These are phyloP conservation scores for Acutogordius australiensis DNA, from an alignment of 2,888 invertebrate species.

Conservation along the genomic window DNA sequence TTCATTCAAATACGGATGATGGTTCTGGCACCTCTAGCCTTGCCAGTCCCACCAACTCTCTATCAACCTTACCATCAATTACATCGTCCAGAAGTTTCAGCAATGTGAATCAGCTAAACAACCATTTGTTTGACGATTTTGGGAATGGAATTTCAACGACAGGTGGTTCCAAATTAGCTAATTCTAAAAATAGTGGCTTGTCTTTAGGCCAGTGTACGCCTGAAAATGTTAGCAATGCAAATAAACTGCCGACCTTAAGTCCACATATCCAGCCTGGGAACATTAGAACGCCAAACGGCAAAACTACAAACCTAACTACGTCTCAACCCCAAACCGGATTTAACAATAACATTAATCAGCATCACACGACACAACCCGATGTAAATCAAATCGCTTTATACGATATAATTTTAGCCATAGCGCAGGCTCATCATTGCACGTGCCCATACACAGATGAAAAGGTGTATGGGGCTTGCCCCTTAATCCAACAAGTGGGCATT, in stretches of 20 bases:
- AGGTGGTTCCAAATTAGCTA: too few species aligned
- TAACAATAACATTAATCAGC: too few species aligned
- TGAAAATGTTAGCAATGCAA: not conserved
- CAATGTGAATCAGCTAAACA: not conserved
- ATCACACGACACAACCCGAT: not conserved
- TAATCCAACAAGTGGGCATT: not conserved
- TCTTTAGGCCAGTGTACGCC: not conserved
- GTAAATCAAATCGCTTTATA: conserved; percentile 35
- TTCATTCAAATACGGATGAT: not conserved
- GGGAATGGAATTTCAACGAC: too few species aligned
- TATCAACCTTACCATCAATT: not conserved
- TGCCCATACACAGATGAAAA: conserved; percentile 62
- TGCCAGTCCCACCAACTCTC: not conserved
- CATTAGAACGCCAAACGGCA: not conserved
- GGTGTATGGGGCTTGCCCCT: conserved; percentile 26
- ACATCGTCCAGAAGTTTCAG: too few species aligned
- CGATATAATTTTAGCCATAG: conserved; percentile 45
- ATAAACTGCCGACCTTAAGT: too few species aligned
- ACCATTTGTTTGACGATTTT: not conserved
- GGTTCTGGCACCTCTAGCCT: not conserved
- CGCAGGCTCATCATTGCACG: conserved; percentile 50
- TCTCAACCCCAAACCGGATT: not conserved
- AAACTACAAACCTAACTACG: not conserved
- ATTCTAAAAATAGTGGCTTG: not conserved
- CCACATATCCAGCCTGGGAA: not conserved